phyloP scores from a whole-genome alignment of 2,113 vertebrate genomes.

The Brienomyrus longianalis region DNA sequence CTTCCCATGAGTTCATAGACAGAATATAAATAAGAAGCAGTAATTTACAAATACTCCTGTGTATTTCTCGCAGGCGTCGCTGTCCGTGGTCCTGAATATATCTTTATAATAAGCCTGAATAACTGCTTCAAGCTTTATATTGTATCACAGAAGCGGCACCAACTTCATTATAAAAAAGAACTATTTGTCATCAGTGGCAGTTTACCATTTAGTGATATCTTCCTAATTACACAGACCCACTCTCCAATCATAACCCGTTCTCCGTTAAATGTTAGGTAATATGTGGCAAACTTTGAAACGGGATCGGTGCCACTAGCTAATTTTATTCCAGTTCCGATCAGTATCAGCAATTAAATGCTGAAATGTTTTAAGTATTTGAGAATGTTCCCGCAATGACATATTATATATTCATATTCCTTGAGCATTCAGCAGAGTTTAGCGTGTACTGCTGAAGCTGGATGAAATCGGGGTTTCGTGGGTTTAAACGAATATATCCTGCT shows the following conservation, averaged over 20 bases:
- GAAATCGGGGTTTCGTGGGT: not conserved
- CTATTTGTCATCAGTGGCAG: not conserved
- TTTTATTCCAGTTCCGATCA: not conserved
- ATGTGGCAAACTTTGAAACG: not conserved
- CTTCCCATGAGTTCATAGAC: not conserved
- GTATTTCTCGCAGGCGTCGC: not conserved
- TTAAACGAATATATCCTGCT: not conserved
- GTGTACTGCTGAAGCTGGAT: not conserved
- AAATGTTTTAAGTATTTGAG: not conserved
- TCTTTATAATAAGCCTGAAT: not conserved
- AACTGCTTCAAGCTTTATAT: not conserved
- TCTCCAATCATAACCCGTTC: not conserved
- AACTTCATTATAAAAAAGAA: not conserved
- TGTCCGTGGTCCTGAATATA: not conserved
- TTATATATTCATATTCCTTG: not conserved
- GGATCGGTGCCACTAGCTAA: not conserved
- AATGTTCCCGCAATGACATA: not conserved
- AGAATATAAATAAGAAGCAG: not conserved
- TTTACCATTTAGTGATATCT: not conserved
- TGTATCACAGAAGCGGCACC: not conserved
- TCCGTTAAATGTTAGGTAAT: not conserved
- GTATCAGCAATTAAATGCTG: not conserved
- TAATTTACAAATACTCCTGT: not conserved
- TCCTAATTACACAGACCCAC: not conserved
- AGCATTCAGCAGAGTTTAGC: not conserved